Percentiles rank a stretch among this genome's conserved stretches.
Evolutionary conservation across 2,888 invertebrate species (phyloP).

Genomic region (Tyria jacobaeae): DNA sequence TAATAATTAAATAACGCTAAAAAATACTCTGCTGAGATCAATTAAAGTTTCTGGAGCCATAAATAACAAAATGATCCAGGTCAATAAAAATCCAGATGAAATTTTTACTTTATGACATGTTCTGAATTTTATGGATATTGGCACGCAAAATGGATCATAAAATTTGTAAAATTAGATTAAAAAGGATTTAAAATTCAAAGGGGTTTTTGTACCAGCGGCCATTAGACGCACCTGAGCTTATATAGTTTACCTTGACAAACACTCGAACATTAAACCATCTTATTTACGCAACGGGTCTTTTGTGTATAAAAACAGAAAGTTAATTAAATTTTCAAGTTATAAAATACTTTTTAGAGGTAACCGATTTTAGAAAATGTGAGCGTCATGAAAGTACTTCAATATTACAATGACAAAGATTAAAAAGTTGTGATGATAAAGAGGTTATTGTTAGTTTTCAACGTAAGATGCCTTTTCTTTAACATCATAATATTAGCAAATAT

Average conservation of each 20-base stretch:
- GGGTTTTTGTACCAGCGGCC: constrained; percentile 42
- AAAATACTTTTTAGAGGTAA: constrained; percentile 37
- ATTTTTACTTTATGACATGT: constrained; percentile 26
- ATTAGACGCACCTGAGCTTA: constrained; percentile 56
- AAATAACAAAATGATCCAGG: constrained; percentile 37
- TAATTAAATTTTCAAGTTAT: constrained; percentile 43
- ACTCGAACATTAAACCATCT: constrained; percentile 46
- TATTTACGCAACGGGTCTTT: constrained; percentile 47
- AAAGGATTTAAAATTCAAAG: constrained; percentile 53
- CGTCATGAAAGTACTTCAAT: constrained; percentile 21
- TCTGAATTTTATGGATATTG: constrained; percentile 24
- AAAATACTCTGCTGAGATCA: constrained; percentile 29
- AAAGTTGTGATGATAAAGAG: neutral
- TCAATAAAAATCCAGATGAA: constrained; percentile 28
- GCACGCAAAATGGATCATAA: constrained; percentile 31
- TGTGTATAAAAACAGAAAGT: constrained; percentile 43
- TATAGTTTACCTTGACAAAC: constrained; percentile 41
- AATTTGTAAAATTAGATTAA: constrained; percentile 23
- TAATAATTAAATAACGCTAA: constrained; percentile 31
- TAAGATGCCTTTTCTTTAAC: neutral
- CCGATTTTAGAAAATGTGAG: constrained; percentile 28
- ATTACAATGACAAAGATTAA: constrained; percentile 25
- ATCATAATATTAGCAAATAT: too few relatives aligned
- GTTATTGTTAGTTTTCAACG: neutral
- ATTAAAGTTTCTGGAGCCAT: constrained; percentile 28